Evolutionary conservation across 1,140 invertebrate species (phyloP).

Genomic region (Drosophila willistoni): DNA sequence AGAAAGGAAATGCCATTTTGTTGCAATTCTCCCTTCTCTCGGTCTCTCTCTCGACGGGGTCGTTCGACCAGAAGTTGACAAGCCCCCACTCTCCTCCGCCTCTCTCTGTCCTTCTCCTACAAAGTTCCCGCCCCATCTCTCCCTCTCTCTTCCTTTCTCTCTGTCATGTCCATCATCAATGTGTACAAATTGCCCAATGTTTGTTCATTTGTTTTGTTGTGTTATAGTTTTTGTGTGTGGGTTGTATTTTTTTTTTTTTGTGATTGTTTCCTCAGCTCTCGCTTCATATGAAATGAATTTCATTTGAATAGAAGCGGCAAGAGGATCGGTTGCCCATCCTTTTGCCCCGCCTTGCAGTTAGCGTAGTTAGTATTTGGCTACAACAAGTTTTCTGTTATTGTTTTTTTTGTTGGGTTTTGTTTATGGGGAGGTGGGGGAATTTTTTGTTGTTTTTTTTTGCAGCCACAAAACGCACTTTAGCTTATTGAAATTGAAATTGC

Average conservation of each 20-base stretch:
- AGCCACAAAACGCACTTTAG: conserved; percentile 73
- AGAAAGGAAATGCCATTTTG: conserved; percentile 76
- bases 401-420: conserved; percentile 18
- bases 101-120: neutral
- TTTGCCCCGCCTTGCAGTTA: conserved; percentile 11
- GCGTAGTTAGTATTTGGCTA: neutral
- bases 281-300: conserved; percentile 44
- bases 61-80: conserved; percentile 64
- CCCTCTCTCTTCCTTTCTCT: too few species aligned
- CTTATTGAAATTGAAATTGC: conserved; percentile 67
- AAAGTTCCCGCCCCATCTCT: neutral
- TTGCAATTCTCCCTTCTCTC: conserved; percentile 24
- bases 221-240: conserved; percentile 30
- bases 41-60: conserved; percentile 24
- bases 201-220: conserved; percentile 31
- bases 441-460: conserved; percentile 45
- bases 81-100: conserved; percentile 26
- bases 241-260: conserved; percentile 23
- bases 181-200: conserved; percentile 76
- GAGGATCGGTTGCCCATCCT: neutral
- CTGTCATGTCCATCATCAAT: conserved; percentile 40
- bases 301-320: conserved; percentile 33
- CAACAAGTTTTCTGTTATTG: neutral
- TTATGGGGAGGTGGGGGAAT: neutral
- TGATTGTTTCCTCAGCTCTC: neutral